Base-by-base conservation (phyloP, 92 coral and sea anemone genomes). In the Pocillopora grandis region DNA sequence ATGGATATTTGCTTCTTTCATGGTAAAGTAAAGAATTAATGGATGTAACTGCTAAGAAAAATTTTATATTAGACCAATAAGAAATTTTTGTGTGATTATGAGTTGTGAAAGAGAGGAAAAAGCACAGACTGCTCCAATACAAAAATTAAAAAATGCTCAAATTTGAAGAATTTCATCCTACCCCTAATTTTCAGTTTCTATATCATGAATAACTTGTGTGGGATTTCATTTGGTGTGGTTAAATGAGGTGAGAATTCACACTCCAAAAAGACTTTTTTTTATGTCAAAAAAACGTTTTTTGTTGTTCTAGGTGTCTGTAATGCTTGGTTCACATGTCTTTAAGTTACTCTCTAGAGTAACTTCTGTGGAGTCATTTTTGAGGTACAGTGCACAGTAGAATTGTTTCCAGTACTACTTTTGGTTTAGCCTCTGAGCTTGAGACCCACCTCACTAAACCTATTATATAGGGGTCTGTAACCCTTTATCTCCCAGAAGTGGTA, bases 271-370 rank as follows among this genome's bases (percentile, higher is more conserved):
- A 42, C 8, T 42, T 3, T 42, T 7, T 66, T 10, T 23, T 3
- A 3, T 42, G 3, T 42, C 0, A 42, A n/a, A n/a, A n/a, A n/a
- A n/a, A n/a, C n/a, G n/a, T 7, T 66, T 10, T 23, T 3, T 77
- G 49, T 33, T 36, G 11, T 63, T 71, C 9, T 35, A 95, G 98
- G 92, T 95, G 2, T 84, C 98, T 17, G 93, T 92, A 7, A 95
- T 94, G 95, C 83, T 95, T 81, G 98, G 98, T 37, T 95, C 98
- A 18, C 81, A 90, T 72, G 69, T 88, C n/a, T 95, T 93, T 71
- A 95, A 93, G 76, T 84, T 87, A 42, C 42, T 91, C 70, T 89
- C 90, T 76, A 95, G 84, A 63, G 73, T 81, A 16, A 71, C 89
- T 37, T 73, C 91, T 20, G 94, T 90, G 75, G 98, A 95, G 68